Conservation (phyloP, 2,888 invertebrate species). For the Heliconius erato region DNA sequence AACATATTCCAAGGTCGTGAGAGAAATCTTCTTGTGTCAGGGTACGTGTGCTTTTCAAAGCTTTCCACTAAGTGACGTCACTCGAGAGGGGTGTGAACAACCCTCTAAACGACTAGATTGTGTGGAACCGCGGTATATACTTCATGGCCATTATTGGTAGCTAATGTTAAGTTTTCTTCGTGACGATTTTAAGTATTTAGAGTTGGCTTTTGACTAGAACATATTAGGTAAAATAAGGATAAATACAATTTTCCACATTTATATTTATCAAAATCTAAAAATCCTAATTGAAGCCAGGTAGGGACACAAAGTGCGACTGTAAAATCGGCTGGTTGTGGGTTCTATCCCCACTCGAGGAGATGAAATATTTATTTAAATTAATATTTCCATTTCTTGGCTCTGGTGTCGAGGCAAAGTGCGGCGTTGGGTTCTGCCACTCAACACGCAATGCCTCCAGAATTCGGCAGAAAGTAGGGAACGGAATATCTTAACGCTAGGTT, state of each 20-base stretch:
- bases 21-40: conserved; percentile 35
- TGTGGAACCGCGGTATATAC: conserved; percentile 14
- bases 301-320: too few species aligned
- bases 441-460: too few species aligned
- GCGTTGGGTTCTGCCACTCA: too few species aligned
- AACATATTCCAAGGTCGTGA: conserved; percentile 38
- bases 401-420: too few species aligned
- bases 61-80: conserved; percentile 46
- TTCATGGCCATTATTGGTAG: background rate
- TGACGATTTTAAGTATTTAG: background rate
- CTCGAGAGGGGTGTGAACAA: conserved; percentile 41
- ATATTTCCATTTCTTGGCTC: too few species aligned
- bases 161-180: conserved; percentile 2
- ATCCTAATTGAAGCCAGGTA: too few species aligned
- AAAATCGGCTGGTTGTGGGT: too few species aligned
- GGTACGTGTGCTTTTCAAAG: conserved; percentile 37
- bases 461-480: too few species aligned
- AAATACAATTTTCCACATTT: too few species aligned
- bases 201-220: background rate
- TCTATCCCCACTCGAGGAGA: too few species aligned
- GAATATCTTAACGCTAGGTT: too few species aligned
- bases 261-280: background rate
- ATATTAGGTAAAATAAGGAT: background rate
- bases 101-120: conserved; percentile 39
- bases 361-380: too few species aligned